Percentiles rank a stretch among this genome's conserved stretches.
These are phyloP conservation scores for Styela clava DNA, from an alignment of 23 tunicate genomes.

Conservation along the genomic window DNA sequence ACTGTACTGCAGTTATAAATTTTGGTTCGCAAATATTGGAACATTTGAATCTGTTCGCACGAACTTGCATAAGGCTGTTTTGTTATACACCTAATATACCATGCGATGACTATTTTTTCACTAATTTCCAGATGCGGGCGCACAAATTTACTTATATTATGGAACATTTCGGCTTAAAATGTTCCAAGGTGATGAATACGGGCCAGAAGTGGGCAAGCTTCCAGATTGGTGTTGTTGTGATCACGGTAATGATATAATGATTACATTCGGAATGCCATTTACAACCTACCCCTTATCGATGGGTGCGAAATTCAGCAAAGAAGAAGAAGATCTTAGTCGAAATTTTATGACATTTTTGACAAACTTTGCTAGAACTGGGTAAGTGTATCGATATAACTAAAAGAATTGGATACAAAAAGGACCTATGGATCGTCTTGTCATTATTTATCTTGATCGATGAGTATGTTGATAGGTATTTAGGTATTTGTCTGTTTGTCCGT, in stretches of 20 bases:
- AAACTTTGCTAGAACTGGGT: conserved; percentile 63
- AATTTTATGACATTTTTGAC: conserved; percentile 48
- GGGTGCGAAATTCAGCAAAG: conserved; percentile 33
- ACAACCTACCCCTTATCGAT: neutral
- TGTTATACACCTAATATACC: too few relatives aligned
- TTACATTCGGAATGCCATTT: conserved; percentile 37
- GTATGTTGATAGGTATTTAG: too few relatives aligned
- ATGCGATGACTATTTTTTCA: too few relatives aligned
- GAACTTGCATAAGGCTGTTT: too few relatives aligned
- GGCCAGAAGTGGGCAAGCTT: conserved; percentile 12
- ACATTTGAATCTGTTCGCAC: too few relatives aligned
- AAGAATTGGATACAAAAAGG: too few relatives aligned
- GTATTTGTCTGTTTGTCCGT: too few relatives aligned
- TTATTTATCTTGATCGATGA: too few relatives aligned
- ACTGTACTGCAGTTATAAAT: too few relatives aligned
- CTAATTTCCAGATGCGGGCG: conserved; percentile 5
- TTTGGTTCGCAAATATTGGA: too few relatives aligned
- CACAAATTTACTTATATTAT: neutral
- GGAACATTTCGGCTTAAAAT: conserved; percentile 2
- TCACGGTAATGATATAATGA: conserved; percentile 32
- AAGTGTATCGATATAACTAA: neutral
- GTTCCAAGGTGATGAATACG: conserved; percentile 19
- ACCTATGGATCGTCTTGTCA: too few relatives aligned
- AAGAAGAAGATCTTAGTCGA: conserved; percentile 37
- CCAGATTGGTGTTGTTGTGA: conserved; percentile 35